Evolutionary conservation across 1,140 invertebrate genomes (phyloP), one percentile per base, ranked within the genome.

Genomic region (Pseudomyrmex sp.): DNA sequence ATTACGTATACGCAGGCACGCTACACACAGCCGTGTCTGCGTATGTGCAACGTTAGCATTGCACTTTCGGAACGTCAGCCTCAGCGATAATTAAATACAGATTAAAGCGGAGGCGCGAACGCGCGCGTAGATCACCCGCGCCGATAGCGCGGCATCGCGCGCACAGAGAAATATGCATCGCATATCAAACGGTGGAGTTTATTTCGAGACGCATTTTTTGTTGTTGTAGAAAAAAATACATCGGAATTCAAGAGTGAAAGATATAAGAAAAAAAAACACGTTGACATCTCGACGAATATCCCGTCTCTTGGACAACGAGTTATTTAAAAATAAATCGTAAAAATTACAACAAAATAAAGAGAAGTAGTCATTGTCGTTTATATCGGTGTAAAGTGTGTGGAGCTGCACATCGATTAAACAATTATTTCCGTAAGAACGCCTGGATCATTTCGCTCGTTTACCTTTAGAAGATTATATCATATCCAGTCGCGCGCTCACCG

Each of bases 81-180:
- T 44, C 15, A 76, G 10, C 12, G 4, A 58, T 82, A 85, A 82
- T 76, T 85, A 80, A 79, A 80, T 56, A 18, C 52, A 58, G 46
- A 86, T 86, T 80, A 61, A 85, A 26, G 9, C n/a, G 12, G 61
- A 66, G 26, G 35, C 5, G 35, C 35, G 35, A 35, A 35, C 35
- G 35, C 35, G 12, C 70, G n/a, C 20, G 13, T 72, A 52, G 44
- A 84, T 72, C 26, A 52, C 13, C 13, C 26, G 15, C 23, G 46
- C 20, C n/a, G 10, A 63, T 48, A 54, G 18, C 8, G 20, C 26
- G 58, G 48, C 62, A 48, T 62, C 35, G 35, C 35, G 5, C 35
- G 35, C 35, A 35, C 35, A 35, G 35, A 35, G 35, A 35, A 35
- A 7, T 35, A 35, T 35, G 35, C 35, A 35, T 61, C 2, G 44